Evolutionary conservation across 2,888 invertebrate species (phyloP).

Genomic region (Subacronicta megacephala): DNA sequence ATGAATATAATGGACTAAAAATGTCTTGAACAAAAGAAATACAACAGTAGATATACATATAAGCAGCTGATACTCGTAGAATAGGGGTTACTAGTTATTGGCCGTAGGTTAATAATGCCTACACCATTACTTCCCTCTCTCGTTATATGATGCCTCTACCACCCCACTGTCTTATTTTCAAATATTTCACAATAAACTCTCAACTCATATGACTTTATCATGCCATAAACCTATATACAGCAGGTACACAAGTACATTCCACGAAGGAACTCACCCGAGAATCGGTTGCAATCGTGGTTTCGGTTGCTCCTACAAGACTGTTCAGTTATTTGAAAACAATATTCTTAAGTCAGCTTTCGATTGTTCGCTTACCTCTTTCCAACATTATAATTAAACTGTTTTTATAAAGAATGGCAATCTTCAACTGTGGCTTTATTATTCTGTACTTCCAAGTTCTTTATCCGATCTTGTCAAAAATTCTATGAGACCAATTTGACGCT

Average conservation of each 20-base stretch:
- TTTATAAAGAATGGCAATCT: too few relatives aligned
- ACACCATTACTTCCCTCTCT: not conserved
- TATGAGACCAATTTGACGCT: too few relatives aligned
- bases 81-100: too few relatives aligned
- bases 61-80: too few relatives aligned
- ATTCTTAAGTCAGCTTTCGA: conserved; percentile 19
- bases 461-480: too few relatives aligned
- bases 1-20: too few relatives aligned
- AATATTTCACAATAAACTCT: conserved; percentile 24
- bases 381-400: too few relatives aligned
- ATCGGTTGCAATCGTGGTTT: conserved; percentile 43
- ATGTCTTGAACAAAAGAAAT: too few relatives aligned
- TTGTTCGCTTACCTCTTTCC: conserved; percentile 10
- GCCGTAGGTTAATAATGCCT: too few relatives aligned
- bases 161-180: conserved; percentile 9
- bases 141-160: conserved; percentile 11
- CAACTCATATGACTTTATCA: conserved; percentile 35
- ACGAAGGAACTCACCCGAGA: conserved; percentile 67
- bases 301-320: conserved; percentile 24
- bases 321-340: conserved; percentile 16
- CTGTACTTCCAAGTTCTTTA: too few relatives aligned
- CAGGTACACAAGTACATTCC: conserved; percentile 46
- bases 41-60: too few relatives aligned
- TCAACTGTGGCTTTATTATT: too few relatives aligned
- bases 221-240: conserved; percentile 50